Conservation (phyloP, 2,888 invertebrate species). For the Rhopalosiphum nymphaeae region DNA sequence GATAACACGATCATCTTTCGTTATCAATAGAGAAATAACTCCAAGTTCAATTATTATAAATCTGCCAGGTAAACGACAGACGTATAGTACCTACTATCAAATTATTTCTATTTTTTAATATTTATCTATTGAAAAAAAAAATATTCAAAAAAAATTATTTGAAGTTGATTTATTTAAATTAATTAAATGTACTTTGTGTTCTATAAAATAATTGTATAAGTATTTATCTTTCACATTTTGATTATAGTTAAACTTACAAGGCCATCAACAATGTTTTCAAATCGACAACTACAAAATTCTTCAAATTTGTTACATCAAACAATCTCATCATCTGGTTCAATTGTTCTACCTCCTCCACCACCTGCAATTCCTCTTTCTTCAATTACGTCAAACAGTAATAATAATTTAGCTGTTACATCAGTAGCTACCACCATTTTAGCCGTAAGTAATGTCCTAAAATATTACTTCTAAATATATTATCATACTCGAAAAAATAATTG, state of each 20-base stretch:
- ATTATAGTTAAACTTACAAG: neutral
- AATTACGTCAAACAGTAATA: neutral
- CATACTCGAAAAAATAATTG: neutral
- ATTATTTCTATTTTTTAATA: neutral
- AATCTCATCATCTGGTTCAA: constrained; percentile 21
- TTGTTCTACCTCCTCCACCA: constrained; percentile 24
- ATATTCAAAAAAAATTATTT: neutral
- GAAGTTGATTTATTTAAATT: neutral
- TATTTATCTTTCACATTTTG: neutral
- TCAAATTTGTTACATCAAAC: constrained; percentile 28
- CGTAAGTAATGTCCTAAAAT: constrained; percentile 12
- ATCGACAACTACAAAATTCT: constrained; percentile 50
- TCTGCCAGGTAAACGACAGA: neutral
- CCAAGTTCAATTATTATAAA: neutral
- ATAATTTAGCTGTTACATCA: neutral
- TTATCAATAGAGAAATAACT: constrained; percentile 6
- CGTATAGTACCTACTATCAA: too few relatives aligned
- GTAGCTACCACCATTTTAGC: constrained; percentile 32
- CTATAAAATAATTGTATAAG: neutral
- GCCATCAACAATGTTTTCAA: constrained; percentile 52
- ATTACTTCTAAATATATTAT: neutral
- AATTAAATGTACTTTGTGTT: neutral
- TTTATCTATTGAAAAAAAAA: neutral
- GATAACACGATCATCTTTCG: constrained; percentile 2
- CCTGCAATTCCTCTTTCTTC: constrained; percentile 2